phyloP scores from a whole-genome alignment of 1,140 invertebrate species.

The Caenorhabditis remanei region DNA sequence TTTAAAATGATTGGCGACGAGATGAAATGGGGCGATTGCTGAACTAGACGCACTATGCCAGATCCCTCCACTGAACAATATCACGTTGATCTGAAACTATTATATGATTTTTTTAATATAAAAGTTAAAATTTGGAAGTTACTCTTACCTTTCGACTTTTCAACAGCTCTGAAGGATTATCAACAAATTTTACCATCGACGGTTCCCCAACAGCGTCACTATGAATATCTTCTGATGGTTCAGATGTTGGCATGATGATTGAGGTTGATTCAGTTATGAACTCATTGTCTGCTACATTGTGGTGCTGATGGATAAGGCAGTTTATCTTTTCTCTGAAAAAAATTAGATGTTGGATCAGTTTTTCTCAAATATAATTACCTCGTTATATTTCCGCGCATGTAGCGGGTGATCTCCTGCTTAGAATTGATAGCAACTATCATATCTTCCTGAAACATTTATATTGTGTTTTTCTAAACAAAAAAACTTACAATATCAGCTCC shows the following conservation, averaged over 20 bases:
- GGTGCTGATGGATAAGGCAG: constrained; percentile 13
- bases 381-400: neutral
- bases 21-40: constrained; percentile 21
- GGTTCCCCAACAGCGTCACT: neutral
- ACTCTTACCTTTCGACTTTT: neutral
- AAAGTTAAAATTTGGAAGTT: neutral
- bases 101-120: too few relatives aligned
- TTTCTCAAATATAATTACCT: neutral
- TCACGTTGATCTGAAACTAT: constrained; percentile 35
- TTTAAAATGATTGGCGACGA: constrained; percentile 16
- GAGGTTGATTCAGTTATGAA: neutral
- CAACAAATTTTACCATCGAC: neutral
- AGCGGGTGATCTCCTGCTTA: constrained; percentile 8
- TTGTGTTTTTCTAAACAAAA: neutral
- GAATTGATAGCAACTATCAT: constrained; percentile 3
- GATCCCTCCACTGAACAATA: constrained; percentile 15
- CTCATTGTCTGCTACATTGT: neutral
- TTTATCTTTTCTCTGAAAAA: constrained; percentile 18
- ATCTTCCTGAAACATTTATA: neutral
- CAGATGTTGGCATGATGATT: neutral
- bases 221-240: neutral
- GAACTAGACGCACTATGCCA: constrained; percentile 42
- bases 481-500: neutral
- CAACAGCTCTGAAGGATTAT: neutral
- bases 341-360: too few relatives aligned